Conservation (phyloP, 2,113 vertebrate genomes). For the Sardina pilchardus region DNA sequence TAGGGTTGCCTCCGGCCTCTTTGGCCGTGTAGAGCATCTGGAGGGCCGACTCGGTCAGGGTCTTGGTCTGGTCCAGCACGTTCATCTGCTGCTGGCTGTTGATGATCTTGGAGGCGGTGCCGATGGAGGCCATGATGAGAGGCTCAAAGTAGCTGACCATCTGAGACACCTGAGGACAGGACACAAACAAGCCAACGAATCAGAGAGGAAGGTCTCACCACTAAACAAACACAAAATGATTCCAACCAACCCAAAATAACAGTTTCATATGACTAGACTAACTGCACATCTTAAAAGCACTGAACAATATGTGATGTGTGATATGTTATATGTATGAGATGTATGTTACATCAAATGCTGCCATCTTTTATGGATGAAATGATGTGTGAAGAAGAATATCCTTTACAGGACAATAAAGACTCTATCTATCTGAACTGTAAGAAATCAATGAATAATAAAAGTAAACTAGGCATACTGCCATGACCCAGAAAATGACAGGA, state of each 20-base stretch:
- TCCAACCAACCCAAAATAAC: too few species aligned
- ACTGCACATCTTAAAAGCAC: too few species aligned
- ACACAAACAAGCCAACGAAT: not conserved
- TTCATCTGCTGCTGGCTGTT: slow-evolving; percentile 99
- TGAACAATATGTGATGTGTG: too few species aligned
- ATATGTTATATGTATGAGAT: too few species aligned
- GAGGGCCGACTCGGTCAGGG: slow-evolving; percentile 88
- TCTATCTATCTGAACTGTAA: too few species aligned
- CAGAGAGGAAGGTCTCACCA: not conserved
- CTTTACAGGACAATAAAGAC: too few species aligned
- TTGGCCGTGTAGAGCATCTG: slow-evolving; percentile 97
- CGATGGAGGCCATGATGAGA: slow-evolving; percentile 86
- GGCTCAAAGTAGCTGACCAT: slow-evolving; percentile 98
- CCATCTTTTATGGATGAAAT: too few species aligned
- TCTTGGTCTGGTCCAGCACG: slow-evolving; percentile 96
- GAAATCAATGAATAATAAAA: not conserved
- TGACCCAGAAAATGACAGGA: not conserved
- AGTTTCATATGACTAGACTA: too few species aligned
- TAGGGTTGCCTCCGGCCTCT: slow-evolving; percentile 96
- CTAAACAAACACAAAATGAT: not conserved
- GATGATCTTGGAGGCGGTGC: slow-evolving; percentile 89
- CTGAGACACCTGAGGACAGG: slow-evolving; percentile 84
- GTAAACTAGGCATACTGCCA: not conserved
- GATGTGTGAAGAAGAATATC: too few species aligned
- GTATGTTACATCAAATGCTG: too few species aligned